Evolutionary conservation across 2,113 vertebrate species (phyloP).

Genomic region (Tetrax tetrax): DNA sequence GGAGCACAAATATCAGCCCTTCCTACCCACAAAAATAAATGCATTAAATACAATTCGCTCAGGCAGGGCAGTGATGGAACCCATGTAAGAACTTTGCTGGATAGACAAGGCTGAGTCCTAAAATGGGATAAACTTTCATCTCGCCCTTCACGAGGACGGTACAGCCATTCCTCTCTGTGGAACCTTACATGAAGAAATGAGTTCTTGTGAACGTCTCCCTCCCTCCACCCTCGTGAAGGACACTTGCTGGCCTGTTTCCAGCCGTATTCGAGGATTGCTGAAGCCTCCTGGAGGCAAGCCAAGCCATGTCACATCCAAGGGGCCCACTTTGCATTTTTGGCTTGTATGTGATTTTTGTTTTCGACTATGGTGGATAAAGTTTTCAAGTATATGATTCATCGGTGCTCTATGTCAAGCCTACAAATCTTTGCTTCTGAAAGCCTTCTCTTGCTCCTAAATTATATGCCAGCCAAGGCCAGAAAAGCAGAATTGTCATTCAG

Average conservation of each 20-base stretch:
- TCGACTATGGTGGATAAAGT: conserved; percentile 27
- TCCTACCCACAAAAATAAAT: background rate
- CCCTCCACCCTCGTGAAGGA: conserved; percentile 40
- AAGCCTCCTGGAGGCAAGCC: conserved; percentile 74
- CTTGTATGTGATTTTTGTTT: conserved; percentile 51
- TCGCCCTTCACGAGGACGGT: accelerated
- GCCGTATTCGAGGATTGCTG: conserved; percentile 65
- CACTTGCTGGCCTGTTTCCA: conserved; percentile 35
- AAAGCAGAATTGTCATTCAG: conserved; percentile 1
- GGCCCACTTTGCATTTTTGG: conserved; percentile 45
- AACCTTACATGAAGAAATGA: conserved; percentile 17
- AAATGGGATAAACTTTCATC: conserved; percentile 30
- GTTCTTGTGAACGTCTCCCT: background rate
- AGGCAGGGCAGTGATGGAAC: background rate
- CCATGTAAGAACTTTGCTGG: background rate
- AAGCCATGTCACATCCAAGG: conserved; percentile 64
- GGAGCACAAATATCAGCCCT: background rate
- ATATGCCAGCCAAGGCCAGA: background rate
- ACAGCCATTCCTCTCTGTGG: background rate
- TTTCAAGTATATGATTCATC: conserved; percentile 29
- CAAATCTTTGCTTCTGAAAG: conserved; percentile 24
- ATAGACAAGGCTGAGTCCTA: background rate
- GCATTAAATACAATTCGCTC: background rate
- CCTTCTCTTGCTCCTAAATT: background rate
- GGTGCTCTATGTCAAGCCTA: background rate